Evolutionary conservation across 2,888 invertebrate species (phyloP), one percentile per base, ranked within the genome.

Genomic region (Rhyacophila evoluta): DNA sequence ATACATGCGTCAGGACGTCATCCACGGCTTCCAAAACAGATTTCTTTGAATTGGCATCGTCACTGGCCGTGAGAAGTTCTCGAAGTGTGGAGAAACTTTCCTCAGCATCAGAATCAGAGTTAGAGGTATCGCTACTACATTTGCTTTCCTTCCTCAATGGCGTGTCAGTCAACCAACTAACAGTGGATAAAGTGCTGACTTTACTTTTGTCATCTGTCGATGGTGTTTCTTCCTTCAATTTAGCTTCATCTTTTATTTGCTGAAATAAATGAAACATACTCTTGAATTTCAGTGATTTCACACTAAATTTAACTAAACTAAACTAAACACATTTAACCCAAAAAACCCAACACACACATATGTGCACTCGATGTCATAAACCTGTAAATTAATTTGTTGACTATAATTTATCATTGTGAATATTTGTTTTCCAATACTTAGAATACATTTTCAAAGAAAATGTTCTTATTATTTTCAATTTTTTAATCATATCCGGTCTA

Each of bases 41-140:
- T 85, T 93, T 93, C 84, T 93, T 94, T 0, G 88, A 87, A 79
- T 86, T 87, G 1, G 86, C 83, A 10, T 87, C 85, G 82, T 90
- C 84, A 83, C 91, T 88, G 85, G 92, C 89, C 11, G 84, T 95
- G 4, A 97, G 89, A 69, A 97, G 86, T 85, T 96, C 95, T 0
- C 96, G 88, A 10, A 96, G 87, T 0, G 96, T 96, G 0, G 96
- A 96, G 87, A 94, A 95, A 86, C 93, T 94, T 19, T 93, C 93
- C n/a, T 93, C 93, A 38, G 91, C 90, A 82, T 93, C 93, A n/a
- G 91, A 91, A 82, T 94, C 94, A 0, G 93, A 93, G 33, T 91
- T 91, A 0, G 91, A 89, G 75, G 91, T 87, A 5, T 89, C 92
- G 19, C 90, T 87, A 84, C 90, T 81, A 81, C 71, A 89, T 55